Base-by-base conservation (phyloP, 2,113 vertebrate genomes). In the Patagioenas fasciata region DNA sequence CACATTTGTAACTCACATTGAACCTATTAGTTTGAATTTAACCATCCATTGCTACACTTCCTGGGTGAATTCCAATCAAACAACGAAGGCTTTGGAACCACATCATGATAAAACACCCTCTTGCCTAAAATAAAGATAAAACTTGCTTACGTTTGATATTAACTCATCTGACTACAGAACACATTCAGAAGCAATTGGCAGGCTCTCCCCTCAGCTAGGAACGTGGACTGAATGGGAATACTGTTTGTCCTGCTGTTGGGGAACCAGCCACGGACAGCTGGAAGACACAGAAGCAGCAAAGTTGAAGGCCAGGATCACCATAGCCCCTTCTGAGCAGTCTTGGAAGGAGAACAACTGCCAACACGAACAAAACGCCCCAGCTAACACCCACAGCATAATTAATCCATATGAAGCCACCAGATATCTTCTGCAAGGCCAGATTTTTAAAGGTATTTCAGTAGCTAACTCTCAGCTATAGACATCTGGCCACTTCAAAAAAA, bases 41-140 rank as follows among this genome's bases (percentile, higher is more conserved):
- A 74, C 85, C 80, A 90, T 12, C 93, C 64, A 44, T 18, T 61
- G 80, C 93, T 96, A 15, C 83, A 28, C 80, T 87, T 95, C 91
- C 96, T 94, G 93, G 93, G 96, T 79, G 85, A 94, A 80, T 91
- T 94, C 93, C 96, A 97, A 36, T 57, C 69, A 34, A 47, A 72
- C 80, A 57, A 89, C 1, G 2, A 80, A 82, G 28, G 69, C 77
- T 80, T 80, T 88, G 88, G 90, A 95, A 91, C 32, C 65, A 8
- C 72, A 80, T 66, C 40, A 19, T 7, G 90, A 84, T 81, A 93
- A 72, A 97, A 95, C 77, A 91, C 25, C 53, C 90, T 78, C 72
- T 20, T 72, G 80, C 92, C 85, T 91, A 54, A 95, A 95, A 93
- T 86, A 92, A 89, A 93, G 95, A 92, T 61, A 91, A 78, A 84